Evolutionary conservation across 30 jellyfish, hydroid and myxozoan species (phyloP), one percentile per base, ranked within the genome.

Genomic region (Mastigias papua): DNA sequence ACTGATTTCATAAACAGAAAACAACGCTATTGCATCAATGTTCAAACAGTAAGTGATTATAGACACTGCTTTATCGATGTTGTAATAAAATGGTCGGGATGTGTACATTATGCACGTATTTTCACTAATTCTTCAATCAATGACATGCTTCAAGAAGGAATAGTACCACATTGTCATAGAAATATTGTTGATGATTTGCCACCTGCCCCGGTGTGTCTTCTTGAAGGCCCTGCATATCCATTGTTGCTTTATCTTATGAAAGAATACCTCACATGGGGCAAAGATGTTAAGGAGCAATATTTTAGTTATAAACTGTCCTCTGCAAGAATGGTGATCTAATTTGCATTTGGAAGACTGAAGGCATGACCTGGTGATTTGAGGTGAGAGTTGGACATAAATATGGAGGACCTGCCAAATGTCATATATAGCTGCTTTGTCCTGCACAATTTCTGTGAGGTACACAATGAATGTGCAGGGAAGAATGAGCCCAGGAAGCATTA

Each of bases 171-270:
- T 0, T 80, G 84, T 31, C 78, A 48, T n/a, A 87, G 33, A 65
- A 69, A 20, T 33, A 89, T 89, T 70, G 93, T 78, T 2, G 89
- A 89, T 30, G 97, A 95, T 0, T 57, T 69, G 29, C 68, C 2
- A 29, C 60, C 87, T 67, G 97, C 73, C 0, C 97, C 92, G 17
- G 71, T 90, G 21, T 76, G 91, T 73, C 62, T 82, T 17, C 86
- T 82, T 31, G 97, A 95, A 26, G 94, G 76, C 81, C 85, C 89
- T 17, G 92, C 96, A 0, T 84, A 84, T 57, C 96, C 96, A 30
- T 64, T 83, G 63, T 76, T 73, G 73, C 96, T 96, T 23, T 84
- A 28, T 42, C 73, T 90, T 21, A 82, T 90, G 96, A 90, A 83
- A 58, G 97, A 90, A 63, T 83, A 16, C 37, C 49, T 83, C 26